A percentile compares a stretch with the other conserved stretches of the same genome.
phyloP scores from a whole-genome alignment of 64 coral and sea anemone species.

The Montipora capricornis region DNA sequence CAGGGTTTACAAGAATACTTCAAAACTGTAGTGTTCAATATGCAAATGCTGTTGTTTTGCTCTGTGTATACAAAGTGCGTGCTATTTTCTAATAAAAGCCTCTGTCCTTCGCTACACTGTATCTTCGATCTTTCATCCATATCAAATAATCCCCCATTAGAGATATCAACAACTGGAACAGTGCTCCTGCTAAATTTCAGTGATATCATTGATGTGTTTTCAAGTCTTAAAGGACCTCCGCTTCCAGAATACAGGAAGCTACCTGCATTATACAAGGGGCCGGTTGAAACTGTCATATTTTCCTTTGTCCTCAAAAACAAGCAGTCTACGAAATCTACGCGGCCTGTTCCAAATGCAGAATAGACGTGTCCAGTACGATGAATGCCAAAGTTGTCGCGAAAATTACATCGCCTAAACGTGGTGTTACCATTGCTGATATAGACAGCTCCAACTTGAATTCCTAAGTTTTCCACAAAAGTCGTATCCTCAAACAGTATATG shows the following conservation, averaged over 20 bases:
- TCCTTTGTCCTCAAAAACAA: constrained; percentile 23
- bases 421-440: constrained; percentile 23
- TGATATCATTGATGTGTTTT: constrained; percentile 32
- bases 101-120: too few relatives aligned
- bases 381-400: constrained; percentile 29
- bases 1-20: too few relatives aligned
- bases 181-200: not conserved
- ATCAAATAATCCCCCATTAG: not conserved
- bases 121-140: too few relatives aligned
- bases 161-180: constrained; percentile 4
- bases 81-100: too few relatives aligned
- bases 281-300: not conserved
- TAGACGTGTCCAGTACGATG: constrained; percentile 16
- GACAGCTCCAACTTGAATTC: not conserved
- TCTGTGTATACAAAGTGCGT: too few relatives aligned
- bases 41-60: too few relatives aligned
- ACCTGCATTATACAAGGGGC: not conserved
- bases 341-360: constrained; percentile 22
- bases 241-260: constrained; percentile 34
- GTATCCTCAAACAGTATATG: not conserved
- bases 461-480: not conserved
- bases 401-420: constrained; percentile 11
- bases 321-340: constrained; percentile 15
- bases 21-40: too few relatives aligned
- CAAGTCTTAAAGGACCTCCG: constrained; percentile 21